These are phyloP conservation scores for Kryptolebias marmoratus DNA, from an alignment of 2,113 vertebrate genomes.

Conservation along the genomic window DNA sequence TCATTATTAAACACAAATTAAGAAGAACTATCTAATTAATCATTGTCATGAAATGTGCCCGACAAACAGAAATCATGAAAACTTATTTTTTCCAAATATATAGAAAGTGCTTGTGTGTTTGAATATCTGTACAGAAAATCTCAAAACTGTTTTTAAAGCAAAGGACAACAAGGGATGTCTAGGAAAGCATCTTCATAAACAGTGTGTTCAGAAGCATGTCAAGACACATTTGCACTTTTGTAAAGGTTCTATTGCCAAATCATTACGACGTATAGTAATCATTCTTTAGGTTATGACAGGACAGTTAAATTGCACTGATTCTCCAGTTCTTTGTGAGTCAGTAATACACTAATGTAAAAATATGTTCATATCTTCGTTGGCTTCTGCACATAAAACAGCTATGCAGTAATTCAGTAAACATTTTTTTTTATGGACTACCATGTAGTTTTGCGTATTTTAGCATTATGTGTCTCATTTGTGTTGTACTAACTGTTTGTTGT, in stretches of 20 bases:
- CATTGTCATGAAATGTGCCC: conserved; percentile 29
- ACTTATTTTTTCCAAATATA: neutral
- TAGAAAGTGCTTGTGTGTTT: neutral
- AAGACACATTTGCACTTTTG: conserved; percentile 6
- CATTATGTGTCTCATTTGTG: conserved; percentile 36
- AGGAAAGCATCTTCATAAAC: neutral
- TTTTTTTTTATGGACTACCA: conserved; percentile 12
- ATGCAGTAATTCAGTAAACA: conserved; percentile 10
- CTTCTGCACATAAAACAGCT: conserved; percentile 1
- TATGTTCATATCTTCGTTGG: neutral
- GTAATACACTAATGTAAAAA: conserved; percentile 8
- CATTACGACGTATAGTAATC: conserved; percentile 21
- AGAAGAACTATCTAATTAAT: conserved; percentile 4
- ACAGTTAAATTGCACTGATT: conserved; percentile 10
- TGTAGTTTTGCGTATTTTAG: conserved; percentile 28
- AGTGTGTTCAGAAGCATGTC: conserved; percentile 40
- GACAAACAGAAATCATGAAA: conserved; percentile 5
- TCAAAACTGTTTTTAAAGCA: conserved; percentile 11
- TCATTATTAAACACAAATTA: neutral
- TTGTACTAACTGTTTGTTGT: conserved; percentile 30
- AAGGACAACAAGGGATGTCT: conserved; percentile 18
- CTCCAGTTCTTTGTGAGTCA: conserved; percentile 13
- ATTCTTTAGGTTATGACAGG: conserved; percentile 9
- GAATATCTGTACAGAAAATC: neutral
- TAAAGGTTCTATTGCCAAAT: conserved; percentile 41